These are phyloP conservation scores for Melanerpes aurifrons DNA, from an alignment of 2,113 vertebrate species.

Conservation along the genomic window DNA sequence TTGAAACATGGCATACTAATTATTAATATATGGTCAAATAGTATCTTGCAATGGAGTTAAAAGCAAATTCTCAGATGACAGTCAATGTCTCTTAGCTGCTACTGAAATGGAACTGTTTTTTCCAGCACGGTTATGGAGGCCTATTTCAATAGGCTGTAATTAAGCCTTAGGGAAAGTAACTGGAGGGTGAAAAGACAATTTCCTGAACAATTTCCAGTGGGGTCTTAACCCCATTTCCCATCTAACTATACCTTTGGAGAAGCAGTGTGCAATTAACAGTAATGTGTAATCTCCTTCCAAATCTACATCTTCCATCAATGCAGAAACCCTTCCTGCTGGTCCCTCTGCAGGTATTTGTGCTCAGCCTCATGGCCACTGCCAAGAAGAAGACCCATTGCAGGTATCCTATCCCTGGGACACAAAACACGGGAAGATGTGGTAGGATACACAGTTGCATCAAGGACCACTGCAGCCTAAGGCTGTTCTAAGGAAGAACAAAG, in stretches of 20 bases:
- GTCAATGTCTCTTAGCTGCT: neutral
- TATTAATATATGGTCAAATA: neutral
- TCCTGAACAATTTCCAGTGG: neutral
- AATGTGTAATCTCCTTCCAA: neutral
- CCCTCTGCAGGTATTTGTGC: neutral
- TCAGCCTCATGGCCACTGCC: rapidly evolving
- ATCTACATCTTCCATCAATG: neutral
- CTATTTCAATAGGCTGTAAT: neutral
- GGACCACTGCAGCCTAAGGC: neutral
- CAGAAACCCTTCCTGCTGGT: neutral
- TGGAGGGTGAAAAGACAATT: neutral
- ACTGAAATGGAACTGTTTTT: neutral
- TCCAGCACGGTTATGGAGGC: neutral
- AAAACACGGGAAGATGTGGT: rapidly evolving
- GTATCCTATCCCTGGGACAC: neutral
- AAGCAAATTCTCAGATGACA: neutral
- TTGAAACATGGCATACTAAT: neutral
- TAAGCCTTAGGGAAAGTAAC: neutral
- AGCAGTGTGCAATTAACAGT: neutral
- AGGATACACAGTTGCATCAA: neutral
- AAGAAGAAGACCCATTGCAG: neutral
- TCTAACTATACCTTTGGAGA: neutral
- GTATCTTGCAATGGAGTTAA: neutral
- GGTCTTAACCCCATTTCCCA: neutral
- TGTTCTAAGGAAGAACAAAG: neutral